Percentiles rank a stretch among this genome's conserved stretches.
Conservation (phyloP, 2,797 vertebrate genomes). For the Clarias platycephalus region DNA sequence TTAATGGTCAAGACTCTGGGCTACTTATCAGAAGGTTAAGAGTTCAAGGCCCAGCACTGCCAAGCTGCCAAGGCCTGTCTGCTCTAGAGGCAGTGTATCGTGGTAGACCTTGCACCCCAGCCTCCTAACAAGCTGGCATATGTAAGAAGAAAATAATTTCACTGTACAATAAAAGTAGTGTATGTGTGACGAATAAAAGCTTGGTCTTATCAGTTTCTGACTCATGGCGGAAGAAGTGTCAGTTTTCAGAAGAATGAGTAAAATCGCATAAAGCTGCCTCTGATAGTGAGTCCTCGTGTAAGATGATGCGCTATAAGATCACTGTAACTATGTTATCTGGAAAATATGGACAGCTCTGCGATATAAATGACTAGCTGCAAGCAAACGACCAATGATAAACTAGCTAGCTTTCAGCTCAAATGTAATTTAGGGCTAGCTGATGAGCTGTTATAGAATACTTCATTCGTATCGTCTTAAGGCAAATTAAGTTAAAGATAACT, state of each 20-base stretch:
- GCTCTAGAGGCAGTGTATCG: too few relatives aligned
- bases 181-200: too few relatives aligned
- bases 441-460: neutral
- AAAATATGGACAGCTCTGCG: neutral
- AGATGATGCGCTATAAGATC: neutral
- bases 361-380: neutral
- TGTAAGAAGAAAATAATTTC: too few relatives aligned
- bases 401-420: neutral
- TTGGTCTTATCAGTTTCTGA: neutral
- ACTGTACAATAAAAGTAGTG: too few relatives aligned
- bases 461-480: neutral
- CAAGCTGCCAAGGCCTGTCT: too few relatives aligned
- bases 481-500: neutral
- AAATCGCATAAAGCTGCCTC: neutral
- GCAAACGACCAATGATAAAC: neutral
- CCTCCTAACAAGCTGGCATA: too few relatives aligned
- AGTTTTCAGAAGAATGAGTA: neutral
- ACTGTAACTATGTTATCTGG: neutral
- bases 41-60: too few relatives aligned
- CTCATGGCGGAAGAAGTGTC: neutral
- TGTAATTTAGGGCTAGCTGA: constrained; percentile 11
- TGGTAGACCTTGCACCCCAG: too few relatives aligned
- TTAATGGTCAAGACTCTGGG: too few relatives aligned
- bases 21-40: too few relatives aligned
- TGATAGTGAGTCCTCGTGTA: neutral